phyloP scores from a whole-genome alignment of 2,888 invertebrate genomes.

The Chymomyza amoena region DNA sequence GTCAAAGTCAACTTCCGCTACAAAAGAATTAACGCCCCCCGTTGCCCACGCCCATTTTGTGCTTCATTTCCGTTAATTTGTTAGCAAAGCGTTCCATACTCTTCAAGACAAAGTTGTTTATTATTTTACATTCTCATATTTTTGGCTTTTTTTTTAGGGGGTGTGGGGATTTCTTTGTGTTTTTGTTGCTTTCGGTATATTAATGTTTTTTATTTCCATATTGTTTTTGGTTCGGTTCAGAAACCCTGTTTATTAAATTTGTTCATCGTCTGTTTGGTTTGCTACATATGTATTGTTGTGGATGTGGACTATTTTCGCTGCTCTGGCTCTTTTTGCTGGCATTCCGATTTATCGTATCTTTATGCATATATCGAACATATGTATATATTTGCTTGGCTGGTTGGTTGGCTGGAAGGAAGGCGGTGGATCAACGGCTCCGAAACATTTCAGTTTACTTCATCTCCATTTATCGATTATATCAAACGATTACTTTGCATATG shows the following conservation, averaged over 20 bases:
- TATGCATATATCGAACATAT: slow-evolving; percentile 52
- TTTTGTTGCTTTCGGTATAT: slow-evolving; percentile 14
- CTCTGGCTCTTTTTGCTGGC: slow-evolving; percentile 21
- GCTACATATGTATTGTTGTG: too few relatives aligned
- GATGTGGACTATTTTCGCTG: neutral
- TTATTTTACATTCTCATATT: slow-evolving; percentile 72
- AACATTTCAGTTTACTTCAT: neutral
- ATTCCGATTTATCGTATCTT: slow-evolving; percentile 42
- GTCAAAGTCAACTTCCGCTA: neutral
- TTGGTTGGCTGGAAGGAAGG: neutral
- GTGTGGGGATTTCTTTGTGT: slow-evolving; percentile 9
- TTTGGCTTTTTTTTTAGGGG: slow-evolving; percentile 18
- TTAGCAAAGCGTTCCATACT: slow-evolving; percentile 77
- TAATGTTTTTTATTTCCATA: slow-evolving; percentile 19
- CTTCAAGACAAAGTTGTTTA: slow-evolving; percentile 77
- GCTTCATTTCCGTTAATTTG: slow-evolving; percentile 78
- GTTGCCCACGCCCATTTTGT: slow-evolving; percentile 45
- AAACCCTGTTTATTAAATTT: slow-evolving; percentile 1
- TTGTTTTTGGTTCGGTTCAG: neutral
- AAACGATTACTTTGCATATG: slow-evolving; percentile 10
- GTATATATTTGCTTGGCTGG: neutral
- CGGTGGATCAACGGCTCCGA: neutral
- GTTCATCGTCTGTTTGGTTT: neutral
- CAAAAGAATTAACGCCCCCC: neutral
- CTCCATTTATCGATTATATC: slow-evolving; percentile 7